Conservation (phyloP, 35 echinoderm and acorn worm species). For the Patiria miniata region DNA sequence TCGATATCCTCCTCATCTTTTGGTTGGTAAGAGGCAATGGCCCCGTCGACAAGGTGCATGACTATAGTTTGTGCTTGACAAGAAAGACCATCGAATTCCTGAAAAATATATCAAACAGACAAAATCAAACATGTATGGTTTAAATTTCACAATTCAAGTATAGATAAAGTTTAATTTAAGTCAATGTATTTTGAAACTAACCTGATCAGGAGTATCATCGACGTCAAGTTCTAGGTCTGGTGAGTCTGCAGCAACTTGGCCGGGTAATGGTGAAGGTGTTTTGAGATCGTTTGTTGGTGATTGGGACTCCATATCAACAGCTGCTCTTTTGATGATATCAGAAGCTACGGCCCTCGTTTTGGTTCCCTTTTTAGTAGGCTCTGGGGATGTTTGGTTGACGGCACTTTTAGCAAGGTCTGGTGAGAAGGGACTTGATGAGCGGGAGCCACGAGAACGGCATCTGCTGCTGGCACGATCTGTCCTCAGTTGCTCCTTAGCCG, state of each 20-base stretch:
- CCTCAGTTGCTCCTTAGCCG: conserved; percentile 17
- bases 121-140: no score
- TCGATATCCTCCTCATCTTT: not conserved
- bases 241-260: no score
- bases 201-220: no score
- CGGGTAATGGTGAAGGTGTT: not conserved
- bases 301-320: not conserved
- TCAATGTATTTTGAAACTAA: no score
- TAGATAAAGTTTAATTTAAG: no score
- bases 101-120: no score
- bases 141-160: no score
- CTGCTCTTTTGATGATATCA: not conserved
- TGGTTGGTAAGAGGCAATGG: not conserved
- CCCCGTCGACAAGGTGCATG: not conserved
- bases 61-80: not conserved
- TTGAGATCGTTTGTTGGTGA: not conserved
- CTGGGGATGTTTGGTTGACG: not conserved
- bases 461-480: not conserved
- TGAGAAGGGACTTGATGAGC: not conserved
- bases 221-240: no score
- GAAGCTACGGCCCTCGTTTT: not conserved
- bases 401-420: not conserved
- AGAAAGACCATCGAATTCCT: no score
- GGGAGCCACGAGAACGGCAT: not conserved
- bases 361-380: not conserved